A percentile compares a stretch with the other conserved stretches of the same genome.
Evolutionary conservation across 2,797 vertebrate genomes (phyloP).

Genomic region (Sternotherus odoratus): DNA sequence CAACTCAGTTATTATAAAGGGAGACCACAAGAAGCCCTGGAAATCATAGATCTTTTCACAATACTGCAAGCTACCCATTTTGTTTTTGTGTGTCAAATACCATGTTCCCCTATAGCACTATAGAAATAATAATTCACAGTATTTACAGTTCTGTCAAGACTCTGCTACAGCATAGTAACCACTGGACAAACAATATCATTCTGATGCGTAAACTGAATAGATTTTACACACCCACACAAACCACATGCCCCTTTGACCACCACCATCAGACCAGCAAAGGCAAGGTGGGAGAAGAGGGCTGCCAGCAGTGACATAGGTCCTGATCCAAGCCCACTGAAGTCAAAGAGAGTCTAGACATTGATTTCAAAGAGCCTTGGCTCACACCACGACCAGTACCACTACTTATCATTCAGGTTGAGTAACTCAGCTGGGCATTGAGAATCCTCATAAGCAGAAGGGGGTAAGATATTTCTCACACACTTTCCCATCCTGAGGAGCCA

Average conservation of each 20-base stretch:
- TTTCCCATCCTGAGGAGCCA: background rate
- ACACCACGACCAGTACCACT: background rate
- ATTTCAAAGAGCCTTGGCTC: background rate
- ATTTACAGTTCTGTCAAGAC: background rate
- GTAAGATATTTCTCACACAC: background rate
- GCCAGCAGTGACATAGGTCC: background rate
- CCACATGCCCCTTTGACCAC: background rate
- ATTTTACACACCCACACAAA: background rate
- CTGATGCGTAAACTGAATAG: background rate
- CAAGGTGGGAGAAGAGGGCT: background rate
- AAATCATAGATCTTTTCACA: background rate
- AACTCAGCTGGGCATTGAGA: background rate
- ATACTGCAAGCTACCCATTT: background rate
- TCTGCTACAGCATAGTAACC: background rate
- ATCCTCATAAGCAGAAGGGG: accelerated
- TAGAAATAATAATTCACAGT: background rate
- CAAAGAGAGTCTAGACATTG: background rate
- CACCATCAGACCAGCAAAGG: background rate
- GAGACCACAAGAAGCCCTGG: background rate
- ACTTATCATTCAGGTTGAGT: accelerated
- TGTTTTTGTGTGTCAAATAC: background rate
- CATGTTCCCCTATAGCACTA: background rate
- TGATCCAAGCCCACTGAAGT: accelerated
- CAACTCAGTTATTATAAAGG: background rate
- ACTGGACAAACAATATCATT: background rate